Evolutionary conservation across 35 echinoderm and acorn worm species (phyloP), one percentile per base, ranked within the genome.

Genomic region (Eucidaris tribuloides): DNA sequence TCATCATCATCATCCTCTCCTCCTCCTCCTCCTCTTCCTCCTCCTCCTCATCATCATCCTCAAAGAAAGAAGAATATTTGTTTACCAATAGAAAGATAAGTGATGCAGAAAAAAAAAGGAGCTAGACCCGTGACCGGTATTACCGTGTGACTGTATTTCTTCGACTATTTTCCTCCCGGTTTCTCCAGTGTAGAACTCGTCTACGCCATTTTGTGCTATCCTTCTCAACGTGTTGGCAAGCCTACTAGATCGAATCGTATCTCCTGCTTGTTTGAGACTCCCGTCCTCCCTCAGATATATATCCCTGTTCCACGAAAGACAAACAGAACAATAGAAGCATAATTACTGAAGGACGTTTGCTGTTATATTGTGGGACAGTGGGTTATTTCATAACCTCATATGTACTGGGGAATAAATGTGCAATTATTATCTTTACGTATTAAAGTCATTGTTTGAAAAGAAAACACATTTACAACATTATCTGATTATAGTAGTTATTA

Each of bases 91-190:
- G 5, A 72, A 5, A 31, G 34, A 5, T 27, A 72, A 30, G 24
- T 20, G 17, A 4, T 71, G 32, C 22, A 7, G 9, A 37, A 81
- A 22, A 25, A 61, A 2, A 5, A 25, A 29, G 30, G 5, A 15
- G 19, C 6, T 62, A 7, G 13, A 24, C 2, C 20, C 24, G 15
- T 45, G 6, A 1, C 15, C 3, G 27, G 18, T 25, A 56, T 54
- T 70, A 89, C 87, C 79, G 15, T 63, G 58, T 72, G 35, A 23
- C 24, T 89, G 17, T 33, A 89, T 74, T n/a, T 89, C 87, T 42
- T 89, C 42, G 7, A 89, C 36, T 2, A 83, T 25, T 33, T 35
- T 50, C 24, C 44, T 28, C 6, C 62, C 87, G 24, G 79, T 77
- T 1, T 44, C 31, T 30, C 87, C 87, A 44, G 15, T 83, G 55